Conservation (phyloP, 2,113 vertebrate genomes). For the Hypomesus transpacificus region DNA sequence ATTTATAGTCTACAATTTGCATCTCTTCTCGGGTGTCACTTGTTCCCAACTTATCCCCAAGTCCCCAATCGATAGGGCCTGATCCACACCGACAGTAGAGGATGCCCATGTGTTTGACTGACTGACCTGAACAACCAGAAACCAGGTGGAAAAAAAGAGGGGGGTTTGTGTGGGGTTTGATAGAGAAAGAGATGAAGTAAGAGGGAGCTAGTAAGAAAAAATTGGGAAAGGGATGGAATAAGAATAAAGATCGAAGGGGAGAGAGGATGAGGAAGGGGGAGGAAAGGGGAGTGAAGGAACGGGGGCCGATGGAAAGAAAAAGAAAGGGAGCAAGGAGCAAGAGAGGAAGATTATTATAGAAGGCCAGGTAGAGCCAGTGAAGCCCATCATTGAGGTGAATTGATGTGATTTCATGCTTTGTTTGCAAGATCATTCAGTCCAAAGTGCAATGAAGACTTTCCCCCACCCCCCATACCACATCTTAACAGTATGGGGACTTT, state of each 20-base stretch:
- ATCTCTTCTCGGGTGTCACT: conserved; percentile 80
- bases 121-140: conserved; percentile 55
- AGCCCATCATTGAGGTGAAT: conserved; percentile 74
- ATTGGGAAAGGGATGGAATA: conserved; percentile 8
- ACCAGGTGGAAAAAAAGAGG: conserved; percentile 31
- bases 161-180: not conserved
- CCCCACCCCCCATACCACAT: conserved; percentile 71
- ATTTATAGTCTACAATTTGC: conserved; percentile 95
- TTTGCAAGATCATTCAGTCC: conserved; percentile 76
- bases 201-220: conserved; percentile 26
- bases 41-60: conserved; percentile 76
- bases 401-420: conserved; percentile 74
- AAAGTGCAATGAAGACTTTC: conserved; percentile 79
- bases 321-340: conserved; percentile 56
- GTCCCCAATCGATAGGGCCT: conserved; percentile 82
- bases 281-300: conserved; percentile 46
- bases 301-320: conserved; percentile 24
- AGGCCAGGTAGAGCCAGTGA: conserved; percentile 79
- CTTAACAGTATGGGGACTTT: conserved; percentile 72
- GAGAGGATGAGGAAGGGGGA: conserved; percentile 56
- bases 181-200: conserved; percentile 1
- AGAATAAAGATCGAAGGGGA: conserved; percentile 54
- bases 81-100: conserved; percentile 72
- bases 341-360: conserved; percentile 75
- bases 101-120: conserved; percentile 50